Evolutionary conservation across 2,888 invertebrate species (phyloP).

Genomic region (Limenitis camilla): DNA sequence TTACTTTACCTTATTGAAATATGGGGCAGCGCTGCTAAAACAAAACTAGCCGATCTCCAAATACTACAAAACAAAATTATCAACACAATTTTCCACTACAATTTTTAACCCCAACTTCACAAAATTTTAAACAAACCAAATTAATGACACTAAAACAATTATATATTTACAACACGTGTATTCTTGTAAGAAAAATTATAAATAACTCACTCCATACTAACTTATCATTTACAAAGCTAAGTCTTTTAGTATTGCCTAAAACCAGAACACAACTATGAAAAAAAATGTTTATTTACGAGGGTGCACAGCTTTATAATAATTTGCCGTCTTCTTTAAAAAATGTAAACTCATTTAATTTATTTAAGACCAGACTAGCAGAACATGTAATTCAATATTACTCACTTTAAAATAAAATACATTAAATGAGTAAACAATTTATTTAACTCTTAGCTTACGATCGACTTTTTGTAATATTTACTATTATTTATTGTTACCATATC

Average conservation of each 20-base stretch:
- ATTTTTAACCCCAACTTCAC: constrained; percentile 9
- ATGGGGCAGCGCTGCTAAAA: not conserved
- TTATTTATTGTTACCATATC: no score
- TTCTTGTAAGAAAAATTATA: constrained; percentile 13
- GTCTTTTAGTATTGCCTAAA: constrained; percentile 4
- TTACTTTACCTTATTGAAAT: not conserved
- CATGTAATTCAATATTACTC: no score
- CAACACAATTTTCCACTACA: constrained; percentile 14
- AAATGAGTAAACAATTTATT: no score
- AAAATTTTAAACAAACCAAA: constrained; percentile 13
- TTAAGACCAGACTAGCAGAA: no score
- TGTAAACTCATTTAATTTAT: no score
- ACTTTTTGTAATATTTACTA: no score
- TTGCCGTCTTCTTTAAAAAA: not conserved
- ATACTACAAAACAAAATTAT: constrained; percentile 1
- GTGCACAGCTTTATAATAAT: not conserved
- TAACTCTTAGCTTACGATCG: no score
- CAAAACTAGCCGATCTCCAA: not conserved
- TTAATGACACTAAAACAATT: constrained; percentile 13
- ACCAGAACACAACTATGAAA: not conserved
- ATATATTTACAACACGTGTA: no score
- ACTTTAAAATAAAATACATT: no score
- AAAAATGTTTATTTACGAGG: no score
- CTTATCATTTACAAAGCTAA: constrained; percentile 5
- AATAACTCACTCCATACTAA: constrained; percentile 7